Base-by-base conservation (phyloP, 2,888 invertebrate genomes). In the Leucophenga maculata region DNA sequence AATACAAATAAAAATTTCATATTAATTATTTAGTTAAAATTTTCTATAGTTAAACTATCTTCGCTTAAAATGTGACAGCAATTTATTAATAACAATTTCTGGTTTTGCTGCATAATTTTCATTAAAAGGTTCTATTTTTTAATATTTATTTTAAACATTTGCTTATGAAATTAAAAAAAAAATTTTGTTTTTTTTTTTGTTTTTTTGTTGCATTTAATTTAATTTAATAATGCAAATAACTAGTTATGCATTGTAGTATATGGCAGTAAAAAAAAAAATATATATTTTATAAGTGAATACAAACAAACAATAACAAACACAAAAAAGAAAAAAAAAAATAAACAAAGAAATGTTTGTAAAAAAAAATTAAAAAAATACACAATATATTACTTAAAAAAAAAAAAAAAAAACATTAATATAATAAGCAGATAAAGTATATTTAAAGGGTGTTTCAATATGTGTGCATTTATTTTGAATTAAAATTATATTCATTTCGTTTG, bases 331-430 rank as follows among this genome's bases (percentile, higher is more conserved):
- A 13, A 1, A 22, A 55, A 26, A 26, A 3, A 26, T 3, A 26
- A 3, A 4, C 26, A 26, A 9, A 55, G 0, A 55, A 55, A 55
- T 55, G 6, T 48, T 16, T 11, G 11, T 0, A 22, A 55, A 55
- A 55, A 55, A 55, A 55, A 20, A 50, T n/a, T 50, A 50, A 50
- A 50, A 20, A 26, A 26, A 26, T n/a, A n/a, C n/a, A n/a, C n/a
- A n/a, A n/a, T n/a, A n/a, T n/a, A n/a, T n/a, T 54, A 54, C 3
- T 20, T 22, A 55, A 55, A 55, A 22, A 20, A 26, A 26, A 26
- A 20, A 20, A 20, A 55, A 16, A 55, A 22, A 16, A 8, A 20
- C 54, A 54, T n/a, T n/a, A n/a, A n/a, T n/a, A 26, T 3, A 26
- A 26, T 3, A 26, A 26, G 26, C 26, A 26, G 2, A 26, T n/a